These are phyloP conservation scores for Macrotis lagotis DNA, from an alignment of 2,113 vertebrate genomes.

Conservation along the genomic window DNA sequence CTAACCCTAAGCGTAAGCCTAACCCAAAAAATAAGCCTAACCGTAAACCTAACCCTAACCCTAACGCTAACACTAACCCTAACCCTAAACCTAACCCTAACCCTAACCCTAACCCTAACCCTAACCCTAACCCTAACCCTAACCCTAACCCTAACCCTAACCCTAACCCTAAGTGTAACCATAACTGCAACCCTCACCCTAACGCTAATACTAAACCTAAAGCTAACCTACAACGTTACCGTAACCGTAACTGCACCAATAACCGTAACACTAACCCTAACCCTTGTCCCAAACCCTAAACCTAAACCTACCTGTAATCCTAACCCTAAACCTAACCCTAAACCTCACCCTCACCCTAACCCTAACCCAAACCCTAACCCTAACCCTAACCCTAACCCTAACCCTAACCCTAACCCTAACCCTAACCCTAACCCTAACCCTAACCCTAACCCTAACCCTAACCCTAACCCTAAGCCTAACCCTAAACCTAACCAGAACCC, in stretches of 20 bases:
- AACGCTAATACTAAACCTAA: no score
- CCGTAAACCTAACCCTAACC: no score
- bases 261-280: no score
- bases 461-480: slow-evolving; percentile 15
- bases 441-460: slow-evolving; percentile 52
- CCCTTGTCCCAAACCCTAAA: no score
- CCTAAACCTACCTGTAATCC: no score
- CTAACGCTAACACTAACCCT: no score
- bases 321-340: no score
- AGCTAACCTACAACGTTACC: no score
- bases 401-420: slow-evolving; percentile 61
- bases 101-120: slow-evolving; percentile 53
- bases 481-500: slow-evolving; percentile 7
- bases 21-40: no score
- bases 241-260: no score
- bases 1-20: no score
- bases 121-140: slow-evolving; percentile 48
- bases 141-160: slow-evolving; percentile 24
- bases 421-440: slow-evolving; percentile 63
- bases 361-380: slow-evolving; percentile 57
- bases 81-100: slow-evolving; percentile 52
- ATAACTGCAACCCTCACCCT: slow-evolving; percentile 50
- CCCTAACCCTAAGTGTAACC: slow-evolving; percentile 32
- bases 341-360: slow-evolving; percentile 36
- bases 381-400: slow-evolving; percentile 57